Percentiles rank a stretch among this genome's conserved stretches.
Evolutionary conservation across 2,888 invertebrate species (phyloP).

Genomic region (Tubulanus polymorphus): DNA sequence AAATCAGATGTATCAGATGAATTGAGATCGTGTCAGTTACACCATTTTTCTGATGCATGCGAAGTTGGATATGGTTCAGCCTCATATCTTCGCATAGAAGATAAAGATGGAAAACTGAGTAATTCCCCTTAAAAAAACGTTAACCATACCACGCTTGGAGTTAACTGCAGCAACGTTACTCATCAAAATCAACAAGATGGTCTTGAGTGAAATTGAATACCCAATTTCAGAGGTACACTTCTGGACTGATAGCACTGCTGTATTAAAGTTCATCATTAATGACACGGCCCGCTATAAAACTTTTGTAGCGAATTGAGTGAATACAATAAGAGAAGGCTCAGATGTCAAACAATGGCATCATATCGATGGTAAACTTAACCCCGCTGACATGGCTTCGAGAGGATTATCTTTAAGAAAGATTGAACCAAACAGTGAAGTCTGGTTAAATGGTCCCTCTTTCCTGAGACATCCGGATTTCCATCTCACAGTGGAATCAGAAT

Average conservation of each 20-base stretch:
- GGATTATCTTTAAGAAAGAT: too few species aligned
- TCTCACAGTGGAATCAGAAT: too few species aligned
- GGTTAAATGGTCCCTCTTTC: conserved; percentile 1
- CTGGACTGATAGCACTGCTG: neutral
- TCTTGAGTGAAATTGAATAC: conserved; percentile 11
- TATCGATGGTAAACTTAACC: neutral
- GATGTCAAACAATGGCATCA: neutral
- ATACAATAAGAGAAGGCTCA: neutral
- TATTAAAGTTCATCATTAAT: neutral
- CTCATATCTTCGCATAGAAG: neutral
- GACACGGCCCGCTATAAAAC: neutral
- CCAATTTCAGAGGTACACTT: conserved; percentile 3
- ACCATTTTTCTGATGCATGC: conserved; percentile 10
- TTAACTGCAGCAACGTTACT: too few species aligned
- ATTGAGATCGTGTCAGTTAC: neutral
- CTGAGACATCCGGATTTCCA: neutral
- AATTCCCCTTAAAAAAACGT: too few species aligned
- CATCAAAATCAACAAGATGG: too few species aligned
- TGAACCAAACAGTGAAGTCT: too few species aligned
- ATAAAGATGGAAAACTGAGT: neutral
- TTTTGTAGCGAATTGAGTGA: neutral
- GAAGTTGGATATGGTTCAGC: conserved; percentile 4
- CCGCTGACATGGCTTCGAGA: neutral
- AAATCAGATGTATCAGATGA: too few species aligned
- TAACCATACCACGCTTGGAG: conserved; percentile 5